Evolutionary conservation across 2,113 vertebrate genomes (phyloP).

Genomic region (Pterocles gutturalis): DNA sequence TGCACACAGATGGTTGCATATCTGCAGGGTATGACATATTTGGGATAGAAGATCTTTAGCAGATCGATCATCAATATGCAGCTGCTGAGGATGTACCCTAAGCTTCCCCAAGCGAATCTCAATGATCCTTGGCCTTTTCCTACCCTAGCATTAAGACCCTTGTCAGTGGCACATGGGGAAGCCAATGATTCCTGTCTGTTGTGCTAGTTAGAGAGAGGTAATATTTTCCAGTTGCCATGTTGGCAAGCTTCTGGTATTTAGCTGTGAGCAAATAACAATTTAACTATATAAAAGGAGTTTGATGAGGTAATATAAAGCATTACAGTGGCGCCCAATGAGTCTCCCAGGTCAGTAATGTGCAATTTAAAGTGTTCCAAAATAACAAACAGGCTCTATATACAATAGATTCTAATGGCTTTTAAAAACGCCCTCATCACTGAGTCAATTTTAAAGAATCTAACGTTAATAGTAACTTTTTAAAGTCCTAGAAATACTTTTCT

Average conservation of each 20-base stretch:
- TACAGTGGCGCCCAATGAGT: slow-evolving; percentile 27
- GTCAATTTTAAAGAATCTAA: slow-evolving; percentile 6
- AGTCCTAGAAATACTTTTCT: neutral
- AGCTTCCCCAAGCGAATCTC: neutral
- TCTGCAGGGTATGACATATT: neutral
- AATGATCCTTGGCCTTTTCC: neutral
- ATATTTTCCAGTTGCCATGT: slow-evolving; percentile 48
- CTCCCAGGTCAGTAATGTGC: slow-evolving; percentile 40
- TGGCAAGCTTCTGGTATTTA: slow-evolving; percentile 50
- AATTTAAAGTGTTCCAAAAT: slow-evolving; percentile 55
- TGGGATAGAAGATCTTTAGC: neutral
- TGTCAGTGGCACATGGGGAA: neutral
- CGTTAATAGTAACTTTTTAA: neutral
- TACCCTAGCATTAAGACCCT: neutral
- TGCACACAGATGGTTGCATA: fast-evolving
- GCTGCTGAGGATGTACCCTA: neutral
- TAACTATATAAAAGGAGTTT: slow-evolving; percentile 58
- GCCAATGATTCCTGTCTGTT: neutral
- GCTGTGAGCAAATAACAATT: slow-evolving; percentile 60
- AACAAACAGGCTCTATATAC: slow-evolving; percentile 39
- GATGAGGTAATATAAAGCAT: slow-evolving; percentile 69
- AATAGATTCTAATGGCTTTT: neutral
- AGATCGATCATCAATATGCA: neutral
- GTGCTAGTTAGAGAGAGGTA: neutral
- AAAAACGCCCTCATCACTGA: neutral